Evolutionary conservation across 2,113 vertebrate species (phyloP), one percentile per base, ranked within the genome.

Genomic region (Serinus canaria): DNA sequence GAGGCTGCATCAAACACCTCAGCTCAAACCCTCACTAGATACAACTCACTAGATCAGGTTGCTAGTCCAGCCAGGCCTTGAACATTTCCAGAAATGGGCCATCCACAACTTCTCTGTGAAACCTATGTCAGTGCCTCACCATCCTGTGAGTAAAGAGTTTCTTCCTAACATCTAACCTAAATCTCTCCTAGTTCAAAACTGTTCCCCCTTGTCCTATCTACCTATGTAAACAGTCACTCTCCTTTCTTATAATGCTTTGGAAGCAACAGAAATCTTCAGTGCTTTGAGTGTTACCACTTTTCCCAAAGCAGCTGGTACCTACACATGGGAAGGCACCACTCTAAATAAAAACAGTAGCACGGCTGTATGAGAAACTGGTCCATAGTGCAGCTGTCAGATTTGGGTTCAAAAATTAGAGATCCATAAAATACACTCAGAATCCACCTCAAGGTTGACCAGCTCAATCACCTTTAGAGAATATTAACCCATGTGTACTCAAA

Each of bases 281-380:
- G 23, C 21, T 94, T 56, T 19, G 59, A 72, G 20, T 11, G 21
- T 55, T 31, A 67, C 13, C 23, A 18, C 39, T 35, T 73, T 20
- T 37, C 76, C 46, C 41, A 7, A 63, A 95, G 7, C 27, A 76
- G 43, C 27, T 62, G 43, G 28, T 58, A 77, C 18, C 37, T 25
- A 18, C 0, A 0, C 1, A 6, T 4, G 37, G 46, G 16, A 85
- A 75, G 30, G 44, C 28, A 66, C 7, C 31, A 30, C 0, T 1
- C 5, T 11, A 44, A 58, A 62, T 17, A 15, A 76, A 50, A 31
- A 62, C 33, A 63, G 24, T 6, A n/a, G 7, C 5, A 13, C 0
- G 11, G 30, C n/a, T 59, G 5, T 5, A 24, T 25, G 37, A 83
- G 44, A 53, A 77, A 73, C 31, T 24, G 22, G 30, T 16, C 39